Conservation (phyloP, 2,797 vertebrate species). For the Adrianichthys oophorus region DNA sequence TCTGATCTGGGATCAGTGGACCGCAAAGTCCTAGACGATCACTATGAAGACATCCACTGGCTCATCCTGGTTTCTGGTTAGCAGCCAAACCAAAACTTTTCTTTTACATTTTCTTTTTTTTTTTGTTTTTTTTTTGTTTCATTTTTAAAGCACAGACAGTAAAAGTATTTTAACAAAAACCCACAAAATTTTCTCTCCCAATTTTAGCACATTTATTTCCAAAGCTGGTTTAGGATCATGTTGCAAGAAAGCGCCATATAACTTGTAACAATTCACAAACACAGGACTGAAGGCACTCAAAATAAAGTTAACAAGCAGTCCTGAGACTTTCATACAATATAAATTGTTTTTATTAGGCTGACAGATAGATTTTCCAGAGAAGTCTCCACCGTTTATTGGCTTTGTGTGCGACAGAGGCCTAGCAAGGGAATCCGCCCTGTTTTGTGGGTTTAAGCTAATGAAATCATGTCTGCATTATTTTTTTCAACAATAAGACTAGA, state of each 20-base stretch:
- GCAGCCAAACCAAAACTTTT: background rate
- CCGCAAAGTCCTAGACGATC: slow-evolving; percentile 92
- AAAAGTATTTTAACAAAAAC: background rate
- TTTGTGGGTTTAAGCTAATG: slow-evolving; percentile 27
- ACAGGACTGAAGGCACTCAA: background rate
- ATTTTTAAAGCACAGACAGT: background rate
- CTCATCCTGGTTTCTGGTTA: slow-evolving; percentile 98
- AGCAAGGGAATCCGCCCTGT: slow-evolving; percentile 16
- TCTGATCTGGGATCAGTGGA: slow-evolving; percentile 84
- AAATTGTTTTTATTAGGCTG: slow-evolving; percentile 32
- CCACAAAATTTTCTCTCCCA: too few species aligned
- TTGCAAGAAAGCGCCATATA: slow-evolving; percentile 5
- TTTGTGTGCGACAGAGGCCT: slow-evolving; percentile 24
- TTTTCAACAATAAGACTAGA: background rate
- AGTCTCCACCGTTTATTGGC: slow-evolving; percentile 11
- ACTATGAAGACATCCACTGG: slow-evolving; percentile 99
- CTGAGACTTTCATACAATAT: background rate
- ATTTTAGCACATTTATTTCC: background rate
- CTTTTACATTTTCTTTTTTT: background rate
- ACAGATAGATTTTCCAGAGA: slow-evolving; percentile 31
- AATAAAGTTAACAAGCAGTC: slow-evolving; percentile 2
- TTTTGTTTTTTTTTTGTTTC: background rate
- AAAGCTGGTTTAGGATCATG: background rate
- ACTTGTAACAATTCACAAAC: slow-evolving; percentile 6
- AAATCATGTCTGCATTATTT: slow-evolving; percentile 27